Base-by-base conservation (phyloP, 2,113 vertebrate genomes). In the Mastomys natalensis region DNA sequence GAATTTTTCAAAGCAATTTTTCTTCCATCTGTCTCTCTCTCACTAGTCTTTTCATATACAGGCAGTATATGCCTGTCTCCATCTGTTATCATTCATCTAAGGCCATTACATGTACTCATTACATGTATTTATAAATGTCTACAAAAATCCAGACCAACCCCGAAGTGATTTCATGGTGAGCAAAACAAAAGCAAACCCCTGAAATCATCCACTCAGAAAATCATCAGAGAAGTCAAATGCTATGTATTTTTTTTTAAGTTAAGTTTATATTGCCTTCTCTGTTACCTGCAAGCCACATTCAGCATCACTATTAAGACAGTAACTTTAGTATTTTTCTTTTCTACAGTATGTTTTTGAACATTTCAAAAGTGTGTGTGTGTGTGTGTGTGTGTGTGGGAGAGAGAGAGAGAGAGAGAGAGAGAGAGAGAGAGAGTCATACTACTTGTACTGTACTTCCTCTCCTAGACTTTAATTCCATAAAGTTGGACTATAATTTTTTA, bases 381-480 rank as follows among this genome's bases (percentile, higher is more conserved):
- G n/a, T 45, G 22, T 51, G 48, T 51, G 48, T 51, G 48, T 51
- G 48, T 51, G 48, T 51, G 48, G 1, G 48, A 51, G 48, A 51
- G 48, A 51, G 48, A 51, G 48, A 51, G 48, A 51, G 48, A 51
- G 48, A 51, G 48, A 51, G 48, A 51, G 48, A 51, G 48, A 51
- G 48, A 51, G 48, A 51, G 48, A 51, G 48, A 51, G 7, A 7
- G 7, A 5, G 21, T 26, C 58, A 85, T 88, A 70, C 29, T 94
- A 87, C 7, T 62, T 94, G 19, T 87, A 81, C 90, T 76, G 24
- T 64, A n/a, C 26, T 88, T 91, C 93, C 37, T 84, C 43, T 84
- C 87, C 82, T 68, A 7, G 34, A 31, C 2, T 90, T 93, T 78
- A 91, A 73, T 76, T 84, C 34, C 4, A 51, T 84, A 8, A 91